Evolutionary conservation across 2,797 vertebrate species (phyloP), one percentile per base, ranked within the genome.

Genomic region (Diplodus sargus): DNA sequence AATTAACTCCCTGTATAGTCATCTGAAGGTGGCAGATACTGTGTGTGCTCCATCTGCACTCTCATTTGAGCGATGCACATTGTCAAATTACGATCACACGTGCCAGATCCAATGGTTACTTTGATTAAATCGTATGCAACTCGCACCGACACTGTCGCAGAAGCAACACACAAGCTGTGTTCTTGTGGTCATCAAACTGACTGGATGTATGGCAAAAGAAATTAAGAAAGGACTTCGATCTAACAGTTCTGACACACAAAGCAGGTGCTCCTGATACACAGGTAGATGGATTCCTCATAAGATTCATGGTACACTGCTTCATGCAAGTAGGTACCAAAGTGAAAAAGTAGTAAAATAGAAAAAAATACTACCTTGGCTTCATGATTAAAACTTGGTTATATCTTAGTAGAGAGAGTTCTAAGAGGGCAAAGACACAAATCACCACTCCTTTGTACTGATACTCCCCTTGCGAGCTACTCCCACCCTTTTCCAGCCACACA

Each of bases 11-110:
- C n/a, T 63, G 23, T 43, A 64, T 17, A 69, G 54, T 25, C 49
- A 72, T 83, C 17, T 76, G 63, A 77, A 74, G 59, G 76, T 80
- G 72, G 61, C 69, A 84, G 63, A 57, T 70, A 60, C 57, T 70
- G 70, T 51, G 16, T 73, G 71, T 63, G 18, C 64, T 82, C 69
- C 67, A 85, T 70, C 63, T 80, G 67, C 57, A 77, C 74, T 58
- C 64, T 67, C 60, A 57, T 78, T 60, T 71, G 51, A 57, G 58
- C 56, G 63, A 76, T 61, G 59, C 57, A 68, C 34, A 6, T 68
- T 69, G 47, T 81, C 51, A 78, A 71, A 65, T 23, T 16, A 22
- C 68, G 63, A 84, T 78, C 76, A 80, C 4, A 8, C 18, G 18
- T 57, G 68, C 11, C 48, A 74, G 53, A 67, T 15, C 20, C n/a